These are phyloP conservation scores for Melangyna quadrimaculata DNA, from an alignment of 2,888 invertebrate genomes.

Conservation along the genomic window DNA sequence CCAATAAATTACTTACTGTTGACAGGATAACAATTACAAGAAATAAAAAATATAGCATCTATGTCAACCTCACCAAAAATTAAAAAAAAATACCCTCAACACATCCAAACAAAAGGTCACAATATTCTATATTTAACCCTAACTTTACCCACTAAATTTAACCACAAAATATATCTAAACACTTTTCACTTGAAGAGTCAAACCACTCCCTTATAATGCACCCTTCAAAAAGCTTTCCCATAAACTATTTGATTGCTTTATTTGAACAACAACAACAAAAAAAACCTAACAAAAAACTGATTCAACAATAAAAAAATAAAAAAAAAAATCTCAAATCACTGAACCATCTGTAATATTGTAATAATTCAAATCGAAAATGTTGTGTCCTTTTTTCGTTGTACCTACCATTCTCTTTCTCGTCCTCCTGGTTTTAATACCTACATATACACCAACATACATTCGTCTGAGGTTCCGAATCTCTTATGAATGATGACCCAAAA, in stretches of 20 bases:
- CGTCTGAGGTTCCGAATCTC: slow-evolving; percentile 19
- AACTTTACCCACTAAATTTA: slow-evolving; percentile 50
- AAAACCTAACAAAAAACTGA: background rate
- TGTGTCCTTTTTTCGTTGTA: slow-evolving; percentile 58
- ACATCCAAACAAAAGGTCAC: background rate
- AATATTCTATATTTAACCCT: slow-evolving; percentile 51
- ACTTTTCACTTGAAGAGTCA: slow-evolving; percentile 46
- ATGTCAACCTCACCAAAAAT: background rate
- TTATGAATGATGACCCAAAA: slow-evolving; percentile 65
- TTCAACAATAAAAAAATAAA: background rate
- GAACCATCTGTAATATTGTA: slow-evolving; percentile 59
- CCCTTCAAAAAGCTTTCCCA: background rate
- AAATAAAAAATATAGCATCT: background rate
- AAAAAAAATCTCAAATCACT: slow-evolving; percentile 1
- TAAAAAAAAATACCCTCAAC: background rate
- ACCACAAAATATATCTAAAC: slow-evolving; percentile 49
- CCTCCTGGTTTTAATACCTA: background rate
- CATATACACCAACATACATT: background rate
- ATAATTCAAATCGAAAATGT: slow-evolving; percentile 70
- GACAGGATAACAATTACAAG: background rate
- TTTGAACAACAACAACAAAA: background rate
- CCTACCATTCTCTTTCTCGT: background rate
- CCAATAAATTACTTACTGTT: slow-evolving; percentile 19
- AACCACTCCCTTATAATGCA: slow-evolving; percentile 25
- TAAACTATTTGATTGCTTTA: slow-evolving; percentile 23